Evolutionary conservation across 2,113 vertebrate genomes (phyloP).

Genomic region (Centrocercus urophasianus): DNA sequence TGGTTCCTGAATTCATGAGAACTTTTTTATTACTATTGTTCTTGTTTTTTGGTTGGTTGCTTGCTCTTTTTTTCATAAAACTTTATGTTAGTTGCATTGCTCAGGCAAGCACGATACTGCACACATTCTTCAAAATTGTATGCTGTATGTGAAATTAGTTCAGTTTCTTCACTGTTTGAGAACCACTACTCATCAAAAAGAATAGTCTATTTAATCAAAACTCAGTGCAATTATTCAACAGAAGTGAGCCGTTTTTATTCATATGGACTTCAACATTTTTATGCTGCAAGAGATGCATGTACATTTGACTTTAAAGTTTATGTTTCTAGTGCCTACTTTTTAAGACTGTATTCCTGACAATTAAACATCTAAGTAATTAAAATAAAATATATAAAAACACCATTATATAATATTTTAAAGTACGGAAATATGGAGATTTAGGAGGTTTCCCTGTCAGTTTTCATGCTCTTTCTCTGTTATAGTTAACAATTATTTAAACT

Average conservation of each 20-base stretch:
- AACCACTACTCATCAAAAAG: neutral
- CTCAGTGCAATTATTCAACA: neutral
- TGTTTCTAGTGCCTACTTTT: neutral
- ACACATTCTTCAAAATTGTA: neutral
- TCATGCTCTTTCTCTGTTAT: neutral
- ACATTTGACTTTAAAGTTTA: neutral
- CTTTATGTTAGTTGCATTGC: neutral
- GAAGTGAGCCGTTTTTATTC: neutral
- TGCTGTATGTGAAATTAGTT: neutral
- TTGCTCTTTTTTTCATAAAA: neutral
- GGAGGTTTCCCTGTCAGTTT: neutral
- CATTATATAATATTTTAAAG: neutral
- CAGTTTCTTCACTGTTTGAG: neutral
- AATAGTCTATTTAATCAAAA: neutral
- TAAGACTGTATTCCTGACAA: neutral
- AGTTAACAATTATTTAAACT: neutral
- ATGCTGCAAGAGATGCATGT: neutral
- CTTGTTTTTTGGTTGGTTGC: too few species aligned
- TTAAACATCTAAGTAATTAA: neutral
- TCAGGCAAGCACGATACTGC: neutral
- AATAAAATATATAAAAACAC: neutral
- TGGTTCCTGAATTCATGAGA: neutral
- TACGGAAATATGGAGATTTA: neutral
- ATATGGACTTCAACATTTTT: neutral
- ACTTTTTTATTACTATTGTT: neutral